A percentile compares a stretch with the other conserved stretches of the same genome.
phyloP scores from a whole-genome alignment of 2,888 invertebrate genomes.

The Cepaea hortensis region DNA sequence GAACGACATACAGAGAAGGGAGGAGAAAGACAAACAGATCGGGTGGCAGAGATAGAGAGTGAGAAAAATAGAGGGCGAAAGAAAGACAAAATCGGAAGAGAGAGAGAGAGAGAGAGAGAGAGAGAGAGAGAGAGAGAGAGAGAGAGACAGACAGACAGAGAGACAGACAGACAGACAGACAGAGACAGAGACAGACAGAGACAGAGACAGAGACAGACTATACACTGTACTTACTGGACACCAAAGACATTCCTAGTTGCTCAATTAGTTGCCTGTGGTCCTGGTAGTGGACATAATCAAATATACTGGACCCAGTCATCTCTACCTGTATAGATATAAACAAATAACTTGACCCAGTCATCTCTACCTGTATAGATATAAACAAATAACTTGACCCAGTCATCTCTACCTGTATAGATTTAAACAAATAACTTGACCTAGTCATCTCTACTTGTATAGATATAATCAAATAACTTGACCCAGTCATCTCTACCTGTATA shows the following conservation, averaged over 20 bases:
- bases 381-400: too few species aligned
- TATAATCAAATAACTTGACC: too few species aligned
- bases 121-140: conserved; percentile 9
- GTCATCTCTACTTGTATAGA: too few species aligned
- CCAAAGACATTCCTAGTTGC: conserved; percentile 90
- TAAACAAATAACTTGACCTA: too few species aligned
- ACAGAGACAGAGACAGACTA: background rate
- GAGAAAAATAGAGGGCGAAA: background rate
- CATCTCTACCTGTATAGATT: too few species aligned
- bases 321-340: conserved; percentile 86
- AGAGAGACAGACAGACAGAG: background rate
- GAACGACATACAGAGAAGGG: background rate
- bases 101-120: conserved; percentile 9
- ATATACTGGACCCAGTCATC: conserved; percentile 99
- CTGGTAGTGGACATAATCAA: conserved; percentile 96
- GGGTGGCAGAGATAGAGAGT: background rate
- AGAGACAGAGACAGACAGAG: background rate
- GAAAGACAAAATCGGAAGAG: conserved; percentile 14
- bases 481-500: too few species aligned
- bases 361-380: too few species aligned
- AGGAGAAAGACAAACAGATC: background rate
- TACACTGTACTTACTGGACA: conserved; percentile 77
- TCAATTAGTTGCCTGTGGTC: conserved; percentile 97
- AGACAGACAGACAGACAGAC: background rate
- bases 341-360: too few species aligned